Base-by-base conservation (phyloP, 2,113 vertebrate species). In the Crypturellus undulatus region DNA sequence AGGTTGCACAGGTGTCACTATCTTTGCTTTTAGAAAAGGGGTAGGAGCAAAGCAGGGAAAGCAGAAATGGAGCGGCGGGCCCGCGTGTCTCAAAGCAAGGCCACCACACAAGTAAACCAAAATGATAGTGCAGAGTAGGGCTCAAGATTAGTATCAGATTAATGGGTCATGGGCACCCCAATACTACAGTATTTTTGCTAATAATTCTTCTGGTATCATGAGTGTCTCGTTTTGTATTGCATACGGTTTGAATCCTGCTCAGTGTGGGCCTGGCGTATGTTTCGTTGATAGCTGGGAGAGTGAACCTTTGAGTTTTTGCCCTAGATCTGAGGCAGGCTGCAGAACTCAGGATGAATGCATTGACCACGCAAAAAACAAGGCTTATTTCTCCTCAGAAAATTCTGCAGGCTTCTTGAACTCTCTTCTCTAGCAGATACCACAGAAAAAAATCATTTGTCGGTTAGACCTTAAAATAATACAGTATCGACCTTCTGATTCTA, bases 381-480 rank as follows among this genome's bases (percentile, higher is more conserved):
- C 22, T 47, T 91, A 18, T 64, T 92, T 88, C 47, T 95, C 56
- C 76, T 94, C 90, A 75, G 68, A 78, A 95, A n/a, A 38, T 76
- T 85, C 67, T 88, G 34, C 45, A 83, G 72, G 38, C 45, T 92
- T 80, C 68, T 84, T 67, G 40, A 73, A 3, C 38, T 85, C 38
- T 63, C 0, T 73, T 83, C 56, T 79, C 5, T 70, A 94, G 28
- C 32, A 77, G 85, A 67, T 47, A 93, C 51, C 28, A 20, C 0
- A 2, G 72, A 68, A 78, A 47, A 47, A 91, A 93, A 65, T 68
- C 83, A 68, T 92, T 68, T 79, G 71, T 81, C 76, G 62, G 65
- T 79, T 88, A 88, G 76, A 78, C 71, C 62, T 95, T 91, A 63
- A 93, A 93, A 93, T 54, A 72, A 90, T 91, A 90, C 62, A 28